Conservation (phyloP, 2,888 invertebrate species). For the Galeruca laticollis region DNA sequence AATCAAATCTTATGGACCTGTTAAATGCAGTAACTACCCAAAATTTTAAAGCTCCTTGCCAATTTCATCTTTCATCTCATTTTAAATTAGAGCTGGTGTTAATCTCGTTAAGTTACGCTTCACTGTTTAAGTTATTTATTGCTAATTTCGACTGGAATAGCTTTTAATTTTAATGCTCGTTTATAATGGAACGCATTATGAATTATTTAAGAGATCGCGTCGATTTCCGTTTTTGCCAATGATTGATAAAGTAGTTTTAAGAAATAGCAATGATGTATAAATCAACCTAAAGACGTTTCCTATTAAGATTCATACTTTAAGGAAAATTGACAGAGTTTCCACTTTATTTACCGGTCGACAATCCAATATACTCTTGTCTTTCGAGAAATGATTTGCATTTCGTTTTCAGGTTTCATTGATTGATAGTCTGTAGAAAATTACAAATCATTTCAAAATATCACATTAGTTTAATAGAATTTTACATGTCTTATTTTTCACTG, state of each 20-base stretch:
- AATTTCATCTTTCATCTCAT: not conserved
- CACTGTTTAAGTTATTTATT: slow-evolving; percentile 9
- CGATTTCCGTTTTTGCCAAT: slow-evolving; percentile 37
- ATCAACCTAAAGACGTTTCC: slow-evolving; percentile 39
- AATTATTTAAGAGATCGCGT: slow-evolving; percentile 36
- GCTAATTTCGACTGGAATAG: slow-evolving; percentile 26
- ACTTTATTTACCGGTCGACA: slow-evolving; percentile 15
- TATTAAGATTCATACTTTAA: slow-evolving; percentile 36
- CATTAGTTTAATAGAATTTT: not conserved
- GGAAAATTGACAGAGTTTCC: slow-evolving; percentile 19
- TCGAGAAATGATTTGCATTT: slow-evolving; percentile 16
- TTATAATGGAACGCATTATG: slow-evolving; percentile 35
- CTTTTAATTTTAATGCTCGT: slow-evolving; percentile 29
- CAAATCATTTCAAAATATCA: not conserved
- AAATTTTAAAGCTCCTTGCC: not conserved
- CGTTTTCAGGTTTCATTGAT: slow-evolving; percentile 22
- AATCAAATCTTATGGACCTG: not conserved
- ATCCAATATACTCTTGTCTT: slow-evolving; percentile 26
- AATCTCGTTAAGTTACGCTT: not conserved
- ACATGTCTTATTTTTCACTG: not conserved
- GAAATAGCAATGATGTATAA: slow-evolving; percentile 37
- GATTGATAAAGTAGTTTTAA: slow-evolving; percentile 39
- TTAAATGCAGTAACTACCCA: not conserved
- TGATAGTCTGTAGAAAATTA: slow-evolving; percentile 2
- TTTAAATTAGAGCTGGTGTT: not conserved